Base-by-base conservation (phyloP, 2,888 invertebrate species). In the Macaria liturata region DNA sequence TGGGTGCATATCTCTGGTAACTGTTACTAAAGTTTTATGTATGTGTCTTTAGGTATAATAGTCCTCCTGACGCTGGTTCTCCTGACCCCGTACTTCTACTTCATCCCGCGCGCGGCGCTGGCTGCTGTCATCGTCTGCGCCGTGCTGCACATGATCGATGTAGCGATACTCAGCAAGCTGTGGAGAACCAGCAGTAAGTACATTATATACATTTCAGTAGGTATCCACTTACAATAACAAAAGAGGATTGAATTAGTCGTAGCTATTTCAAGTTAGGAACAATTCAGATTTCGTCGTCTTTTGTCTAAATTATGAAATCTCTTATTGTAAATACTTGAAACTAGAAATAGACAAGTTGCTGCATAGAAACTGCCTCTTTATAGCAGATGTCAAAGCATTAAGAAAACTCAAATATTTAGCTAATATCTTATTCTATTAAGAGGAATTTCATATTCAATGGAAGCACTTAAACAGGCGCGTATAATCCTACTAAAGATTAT, bases 51-150 rank as follows among this genome's bases (percentile, higher is more conserved):
- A 94, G 95, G 95, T 73, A 82, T 93, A 49, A 92, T 96, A 76
- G 95, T 96, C 6, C 83, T 97, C 42, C 80, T 96, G 63, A 94
- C 96, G 0, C 81, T 96, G 49, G 94, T 93, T 32, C 91, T 96
- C 58, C 83, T 97, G 52, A 96, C 96, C 0, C 95, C 95, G 0
- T 94, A 95, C 73, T 96, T 96, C 83, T 94, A 94, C 74, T 95
- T 93, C 76, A 95, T 95, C 65, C 95, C 95, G 3, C 94, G 94
- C 56, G 93, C 95, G 1, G 94, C 95, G 0, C 79, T 95, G 9
- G 89, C 95, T 1, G 94, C 96, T 0, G 96, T 97, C 49, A 96
- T 97, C 69, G 94, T 96, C 50, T 95, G 95, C 67, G 96, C 97
- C 3, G 96, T 96, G 0, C 84, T 96, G 49, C 94, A 95, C 68